Evolutionary conservation across 37 sponge, comb jelly and placozoan genomes (phyloP).

Genomic region (Amphimedon queenslandica): DNA sequence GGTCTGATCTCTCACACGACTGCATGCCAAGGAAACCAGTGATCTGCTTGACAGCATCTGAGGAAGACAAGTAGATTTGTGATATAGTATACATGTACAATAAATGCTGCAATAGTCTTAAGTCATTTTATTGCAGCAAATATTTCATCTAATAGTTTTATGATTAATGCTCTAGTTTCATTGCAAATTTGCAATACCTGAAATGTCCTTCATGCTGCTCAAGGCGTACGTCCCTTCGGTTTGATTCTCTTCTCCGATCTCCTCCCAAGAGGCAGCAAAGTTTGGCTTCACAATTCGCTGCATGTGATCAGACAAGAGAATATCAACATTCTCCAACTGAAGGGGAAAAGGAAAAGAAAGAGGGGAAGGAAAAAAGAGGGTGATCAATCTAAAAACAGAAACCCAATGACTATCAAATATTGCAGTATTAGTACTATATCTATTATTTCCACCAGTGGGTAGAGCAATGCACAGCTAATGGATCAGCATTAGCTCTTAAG

Average conservation of each 20-base stretch:
- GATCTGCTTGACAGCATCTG: conserved; percentile 96
- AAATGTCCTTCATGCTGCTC: conserved; percentile 73
- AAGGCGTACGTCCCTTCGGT: conserved; percentile 90
- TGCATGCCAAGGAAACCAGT: conserved; percentile 94
- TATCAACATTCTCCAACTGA: conserved; percentile 87
- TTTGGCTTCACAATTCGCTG: conserved; percentile 92
- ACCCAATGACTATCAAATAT: no score
- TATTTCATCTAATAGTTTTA: no score
- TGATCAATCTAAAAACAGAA: background rate
- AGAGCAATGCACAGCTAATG: no score
- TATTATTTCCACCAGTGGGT: no score
- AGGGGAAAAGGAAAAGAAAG: background rate
- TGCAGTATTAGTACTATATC: no score
- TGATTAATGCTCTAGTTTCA: no score
- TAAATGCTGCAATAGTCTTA: no score
- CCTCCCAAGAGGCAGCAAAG: conserved; percentile 95
- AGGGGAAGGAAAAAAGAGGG: background rate
- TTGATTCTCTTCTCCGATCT: conserved; percentile 90
- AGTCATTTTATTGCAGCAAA: no score
- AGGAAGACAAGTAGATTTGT: background rate
- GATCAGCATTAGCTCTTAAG: no score
- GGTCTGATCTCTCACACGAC: conserved; percentile 93
- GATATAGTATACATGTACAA: background rate
- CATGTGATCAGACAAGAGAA: conserved; percentile 86
- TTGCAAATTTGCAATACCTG: no score